phyloP scores from a whole-genome alignment of 2,888 invertebrate species.

The Odontocolon sp. region DNA sequence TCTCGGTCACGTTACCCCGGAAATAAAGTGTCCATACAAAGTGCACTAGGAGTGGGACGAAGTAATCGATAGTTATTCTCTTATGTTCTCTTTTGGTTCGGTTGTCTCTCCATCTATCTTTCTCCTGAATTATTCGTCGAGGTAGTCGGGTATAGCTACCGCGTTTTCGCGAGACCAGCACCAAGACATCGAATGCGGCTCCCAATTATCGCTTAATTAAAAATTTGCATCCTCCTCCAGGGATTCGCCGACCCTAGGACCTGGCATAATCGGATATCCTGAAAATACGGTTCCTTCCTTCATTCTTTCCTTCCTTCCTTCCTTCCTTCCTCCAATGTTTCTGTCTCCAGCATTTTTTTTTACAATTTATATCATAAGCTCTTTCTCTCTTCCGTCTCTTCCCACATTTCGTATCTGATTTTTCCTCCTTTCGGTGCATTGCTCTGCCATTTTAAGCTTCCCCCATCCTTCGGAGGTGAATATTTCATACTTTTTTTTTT shows the following conservation, averaged over 20 bases:
- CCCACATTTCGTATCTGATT: not conserved
- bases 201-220: slow-evolving; percentile 59
- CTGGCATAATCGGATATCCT: slow-evolving; percentile 31
- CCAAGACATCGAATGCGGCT: slow-evolving; percentile 35
- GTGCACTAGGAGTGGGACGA: not conserved
- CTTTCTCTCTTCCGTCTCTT: not conserved
- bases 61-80: slow-evolving; percentile 42
- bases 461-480: not conserved
- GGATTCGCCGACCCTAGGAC: slow-evolving; percentile 28
- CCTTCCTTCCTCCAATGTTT: slow-evolving; percentile 8
- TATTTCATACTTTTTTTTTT: too few relatives aligned
- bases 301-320: too few relatives aligned
- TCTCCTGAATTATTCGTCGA: slow-evolving; percentile 28
- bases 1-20: slow-evolving; percentile 15
- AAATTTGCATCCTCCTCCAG: slow-evolving; percentile 50
- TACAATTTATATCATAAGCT: not conserved
- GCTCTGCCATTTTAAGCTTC: not conserved
- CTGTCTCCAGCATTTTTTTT: slow-evolving; percentile 1
- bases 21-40: slow-evolving; percentile 21
- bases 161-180: slow-evolving; percentile 15
- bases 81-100: slow-evolving; percentile 24
- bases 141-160: slow-evolving; percentile 7
- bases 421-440: not conserved
- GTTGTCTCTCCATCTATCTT: not conserved
- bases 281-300: slow-evolving; percentile 25